phyloP scores from a whole-genome alignment of 2,113 vertebrate genomes.

The Amblyopsis rosae region DNA sequence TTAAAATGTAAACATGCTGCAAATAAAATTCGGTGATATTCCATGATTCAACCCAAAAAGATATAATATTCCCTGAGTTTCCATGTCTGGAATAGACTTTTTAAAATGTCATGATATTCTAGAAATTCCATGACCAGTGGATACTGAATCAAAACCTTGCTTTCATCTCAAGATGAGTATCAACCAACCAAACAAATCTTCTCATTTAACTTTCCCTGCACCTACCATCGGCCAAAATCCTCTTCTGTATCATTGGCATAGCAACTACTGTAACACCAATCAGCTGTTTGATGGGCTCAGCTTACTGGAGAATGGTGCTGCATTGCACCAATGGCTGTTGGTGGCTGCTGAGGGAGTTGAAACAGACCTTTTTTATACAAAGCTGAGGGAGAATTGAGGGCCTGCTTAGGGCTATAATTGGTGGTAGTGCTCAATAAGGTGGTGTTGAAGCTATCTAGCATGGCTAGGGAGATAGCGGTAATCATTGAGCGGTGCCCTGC shows the following conservation, averaged over 20 bases:
- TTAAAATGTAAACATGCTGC: no score
- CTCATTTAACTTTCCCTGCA: slow-evolving; percentile 24
- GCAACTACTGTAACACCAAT: slow-evolving; percentile 49
- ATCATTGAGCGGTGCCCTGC: slow-evolving; percentile 16
- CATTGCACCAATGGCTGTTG: slow-evolving; percentile 23
- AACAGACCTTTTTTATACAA: slow-evolving; percentile 14
- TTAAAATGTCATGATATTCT: no score
- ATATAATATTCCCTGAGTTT: no score
- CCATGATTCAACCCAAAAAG: no score
- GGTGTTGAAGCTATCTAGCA: slow-evolving; percentile 26
- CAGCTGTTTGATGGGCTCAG: slow-evolving; percentile 43
- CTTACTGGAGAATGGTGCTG: slow-evolving; percentile 22
- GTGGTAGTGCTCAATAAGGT: slow-evolving; percentile 21
- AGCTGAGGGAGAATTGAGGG: slow-evolving; percentile 15
- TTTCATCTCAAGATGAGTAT: slow-evolving; percentile 47
- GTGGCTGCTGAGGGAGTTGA: slow-evolving; percentile 3
- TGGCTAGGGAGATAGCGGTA: slow-evolving; percentile 27
- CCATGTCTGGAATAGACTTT: no score
- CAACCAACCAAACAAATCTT: slow-evolving; percentile 11
- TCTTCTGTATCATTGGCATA: slow-evolving; percentile 22
- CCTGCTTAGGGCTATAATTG: slow-evolving; percentile 30
- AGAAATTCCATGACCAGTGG: no score
- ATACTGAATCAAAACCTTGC: slow-evolving; percentile 8
- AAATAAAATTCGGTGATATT: no score
- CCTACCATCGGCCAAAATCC: slow-evolving; percentile 32